These are phyloP conservation scores for Clytia hemisphaerica DNA, from an alignment of 30 jellyfish, hydroid and myxozoan genomes.

Conservation along the genomic window DNA sequence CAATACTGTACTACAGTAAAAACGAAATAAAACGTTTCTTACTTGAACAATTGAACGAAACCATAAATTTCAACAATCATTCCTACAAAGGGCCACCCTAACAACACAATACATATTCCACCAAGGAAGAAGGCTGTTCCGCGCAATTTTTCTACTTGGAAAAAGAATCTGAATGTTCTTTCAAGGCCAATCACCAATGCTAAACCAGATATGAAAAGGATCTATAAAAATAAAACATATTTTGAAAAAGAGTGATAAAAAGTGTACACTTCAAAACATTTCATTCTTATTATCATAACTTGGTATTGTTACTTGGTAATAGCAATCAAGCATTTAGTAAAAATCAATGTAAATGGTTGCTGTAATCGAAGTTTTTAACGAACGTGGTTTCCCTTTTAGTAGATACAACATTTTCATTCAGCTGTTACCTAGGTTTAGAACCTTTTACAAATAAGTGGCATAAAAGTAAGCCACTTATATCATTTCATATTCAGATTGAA, in stretches of 20 bases:
- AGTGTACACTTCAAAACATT: too few species aligned
- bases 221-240: constrained; percentile 35
- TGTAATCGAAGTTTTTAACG: too few species aligned
- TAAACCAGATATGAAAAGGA: constrained; percentile 83
- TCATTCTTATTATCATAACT: too few species aligned
- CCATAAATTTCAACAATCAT: constrained; percentile 96
- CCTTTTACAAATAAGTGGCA: too few species aligned
- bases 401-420: too few species aligned
- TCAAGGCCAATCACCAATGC: constrained; percentile 95
- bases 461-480: too few species aligned
- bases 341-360: too few species aligned
- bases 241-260: background rate
- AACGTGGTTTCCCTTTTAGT: too few species aligned
- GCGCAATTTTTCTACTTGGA: constrained; percentile 68
- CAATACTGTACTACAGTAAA: background rate
- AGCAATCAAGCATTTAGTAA: too few species aligned
- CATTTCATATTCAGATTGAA: too few species aligned
- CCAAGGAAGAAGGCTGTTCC: constrained; percentile 96
- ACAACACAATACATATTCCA: constrained; percentile 66
- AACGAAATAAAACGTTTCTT: constrained; percentile 3
- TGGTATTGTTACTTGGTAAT: too few species aligned
- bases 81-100: constrained; percentile 96
- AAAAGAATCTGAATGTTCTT: constrained; percentile 86
- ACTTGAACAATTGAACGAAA: constrained; percentile 72
- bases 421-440: too few species aligned